phyloP scores from a whole-genome alignment of 2,888 invertebrate species.

The Diadromus collaris region DNA sequence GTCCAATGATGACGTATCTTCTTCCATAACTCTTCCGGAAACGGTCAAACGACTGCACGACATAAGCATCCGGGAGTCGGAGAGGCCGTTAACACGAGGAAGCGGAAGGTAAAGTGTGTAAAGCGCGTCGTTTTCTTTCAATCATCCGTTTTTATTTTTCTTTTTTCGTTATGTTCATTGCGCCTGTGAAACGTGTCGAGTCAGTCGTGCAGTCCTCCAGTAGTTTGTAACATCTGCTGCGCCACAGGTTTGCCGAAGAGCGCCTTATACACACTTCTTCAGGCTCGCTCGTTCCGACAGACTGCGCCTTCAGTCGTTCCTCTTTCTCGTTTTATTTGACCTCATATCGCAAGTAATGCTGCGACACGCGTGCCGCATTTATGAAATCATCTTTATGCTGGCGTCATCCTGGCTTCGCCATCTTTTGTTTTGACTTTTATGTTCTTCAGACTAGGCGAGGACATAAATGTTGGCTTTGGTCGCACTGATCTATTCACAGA shows the following conservation, averaged over 20 bases:
- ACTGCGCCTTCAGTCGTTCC: conserved; percentile 45
- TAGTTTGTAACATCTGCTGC: conserved; percentile 72
- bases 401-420: conserved; percentile 10
- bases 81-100: conserved; percentile 69
- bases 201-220: conserved; percentile 70
- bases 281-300: conserved; percentile 43
- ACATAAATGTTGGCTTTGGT: conserved; percentile 1
- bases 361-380: conserved; percentile 50
- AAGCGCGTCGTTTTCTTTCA: conserved; percentile 49
- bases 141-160: conserved; percentile 46
- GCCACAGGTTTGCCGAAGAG: conserved; percentile 53
- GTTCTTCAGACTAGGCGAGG: neutral
- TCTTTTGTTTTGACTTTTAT: conserved; percentile 1
- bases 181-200: conserved; percentile 74
- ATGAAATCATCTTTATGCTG: conserved; percentile 48
- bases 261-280: conserved; percentile 56
- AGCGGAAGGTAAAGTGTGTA: conserved; percentile 68
- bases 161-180: conserved; percentile 56
- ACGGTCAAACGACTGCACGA: conserved; percentile 19
- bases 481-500: neutral
- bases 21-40: conserved; percentile 23
- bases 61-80: conserved; percentile 36
- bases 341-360: conserved; percentile 53
- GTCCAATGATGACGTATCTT: neutral
- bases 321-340: conserved; percentile 71